These are phyloP conservation scores for Bettongia penicillata DNA, from an alignment of 2,113 vertebrate species.

Conservation along the genomic window DNA sequence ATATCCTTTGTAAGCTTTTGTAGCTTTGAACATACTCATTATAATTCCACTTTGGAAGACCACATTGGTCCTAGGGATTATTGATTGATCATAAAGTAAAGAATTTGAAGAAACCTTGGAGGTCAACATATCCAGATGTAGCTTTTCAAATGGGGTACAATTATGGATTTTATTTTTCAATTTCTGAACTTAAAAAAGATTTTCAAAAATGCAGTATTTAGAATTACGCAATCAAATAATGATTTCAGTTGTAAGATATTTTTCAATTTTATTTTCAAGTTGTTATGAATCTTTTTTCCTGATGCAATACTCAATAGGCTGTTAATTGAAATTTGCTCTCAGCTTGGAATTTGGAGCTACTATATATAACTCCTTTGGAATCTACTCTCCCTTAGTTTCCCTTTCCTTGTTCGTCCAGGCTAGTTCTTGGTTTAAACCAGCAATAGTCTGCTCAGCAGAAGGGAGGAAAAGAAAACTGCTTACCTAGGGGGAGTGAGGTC, in stretches of 20 bases:
- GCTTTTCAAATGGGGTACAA: neutral
- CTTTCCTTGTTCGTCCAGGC: neutral
- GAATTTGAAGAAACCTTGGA: too few species aligned
- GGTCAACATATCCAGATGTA: too few species aligned
- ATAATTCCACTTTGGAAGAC: too few species aligned
- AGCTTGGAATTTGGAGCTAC: neutral
- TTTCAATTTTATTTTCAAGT: neutral
- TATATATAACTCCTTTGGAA: neutral
- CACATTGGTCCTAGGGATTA: too few species aligned
- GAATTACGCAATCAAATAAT: neutral
- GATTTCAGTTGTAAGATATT: conserved; percentile 8
- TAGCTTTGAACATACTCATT: too few species aligned
- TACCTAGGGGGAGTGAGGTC: neutral
- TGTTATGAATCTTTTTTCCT: conserved; percentile 21
- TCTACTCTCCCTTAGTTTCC: neutral
- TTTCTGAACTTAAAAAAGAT: conserved; percentile 25
- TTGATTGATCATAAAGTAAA: too few species aligned
- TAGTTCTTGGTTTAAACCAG: neutral
- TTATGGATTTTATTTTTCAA: conserved; percentile 3
- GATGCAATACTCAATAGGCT: neutral
- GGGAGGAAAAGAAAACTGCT: neutral
- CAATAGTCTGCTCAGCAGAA: neutral
- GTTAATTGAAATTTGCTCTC: neutral
- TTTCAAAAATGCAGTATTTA: neutral
- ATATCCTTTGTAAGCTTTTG: too few species aligned